Conservation (phyloP, 2,113 vertebrate species). For the Thamnophis sirtalis region DNA sequence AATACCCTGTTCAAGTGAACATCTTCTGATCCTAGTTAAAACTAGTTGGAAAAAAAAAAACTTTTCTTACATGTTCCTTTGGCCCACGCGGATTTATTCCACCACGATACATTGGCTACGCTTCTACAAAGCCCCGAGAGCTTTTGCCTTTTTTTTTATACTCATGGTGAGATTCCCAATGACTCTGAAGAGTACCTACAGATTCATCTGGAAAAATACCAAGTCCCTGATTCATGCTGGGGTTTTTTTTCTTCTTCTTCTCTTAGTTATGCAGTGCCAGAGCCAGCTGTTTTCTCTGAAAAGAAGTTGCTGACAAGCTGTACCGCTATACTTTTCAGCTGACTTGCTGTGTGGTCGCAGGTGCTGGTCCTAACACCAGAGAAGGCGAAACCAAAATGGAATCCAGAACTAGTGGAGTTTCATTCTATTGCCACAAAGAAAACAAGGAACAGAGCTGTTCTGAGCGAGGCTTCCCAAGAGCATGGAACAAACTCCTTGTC, state of each 20-base stretch:
- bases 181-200: not conserved
- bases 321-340: not conserved
- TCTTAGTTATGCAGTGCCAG: not conserved
- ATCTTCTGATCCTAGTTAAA: not conserved
- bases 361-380: not conserved
- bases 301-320: not conserved
- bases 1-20: not conserved
- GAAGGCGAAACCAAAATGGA: constrained; percentile 19
- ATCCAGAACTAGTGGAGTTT: constrained; percentile 3
- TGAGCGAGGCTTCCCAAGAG: too few relatives aligned
- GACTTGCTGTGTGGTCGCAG: constrained; percentile 28
- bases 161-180: not conserved
- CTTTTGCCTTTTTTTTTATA: not conserved
- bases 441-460: constrained; percentile 8
- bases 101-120: not conserved
- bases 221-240: not conserved
- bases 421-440: not conserved
- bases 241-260: constrained; percentile 13
- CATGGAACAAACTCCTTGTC: too few relatives aligned
- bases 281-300: constrained; percentile 7
- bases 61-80: not conserved
- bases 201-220: constrained; percentile 13
- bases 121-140: not conserved
- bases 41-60: not conserved
- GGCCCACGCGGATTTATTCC: not conserved